phyloP scores from a whole-genome alignment of 2,888 invertebrate species.

The Lacanobia wlatinum region DNA sequence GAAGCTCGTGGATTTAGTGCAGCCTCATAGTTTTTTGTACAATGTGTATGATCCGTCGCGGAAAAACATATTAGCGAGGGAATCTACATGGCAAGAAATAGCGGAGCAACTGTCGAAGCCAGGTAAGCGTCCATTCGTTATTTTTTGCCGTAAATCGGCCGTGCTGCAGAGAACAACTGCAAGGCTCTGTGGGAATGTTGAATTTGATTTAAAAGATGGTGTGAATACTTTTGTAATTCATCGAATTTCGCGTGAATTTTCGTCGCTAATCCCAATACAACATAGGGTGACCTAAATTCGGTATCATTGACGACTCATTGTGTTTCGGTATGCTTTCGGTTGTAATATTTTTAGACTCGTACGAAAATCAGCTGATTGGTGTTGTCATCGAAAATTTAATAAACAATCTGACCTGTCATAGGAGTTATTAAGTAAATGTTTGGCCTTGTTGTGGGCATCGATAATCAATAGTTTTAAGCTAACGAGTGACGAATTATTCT shows the following conservation, averaged over 20 bases:
- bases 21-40: slow-evolving; percentile 84
- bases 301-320: slow-evolving; percentile 15
- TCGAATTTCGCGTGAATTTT: slow-evolving; percentile 1
- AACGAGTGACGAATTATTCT: background rate
- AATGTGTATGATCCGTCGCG: slow-evolving; percentile 83
- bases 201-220: slow-evolving; percentile 8
- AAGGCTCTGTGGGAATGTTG: slow-evolving; percentile 30
- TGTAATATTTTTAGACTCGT: slow-evolving; percentile 43
- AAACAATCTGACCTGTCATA: slow-evolving; percentile 35
- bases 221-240: background rate
- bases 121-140: slow-evolving; percentile 73
- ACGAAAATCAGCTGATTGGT: slow-evolving; percentile 60
- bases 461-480: slow-evolving; percentile 23
- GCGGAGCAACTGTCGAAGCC: slow-evolving; percentile 82
- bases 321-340: too few species aligned
- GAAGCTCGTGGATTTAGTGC: slow-evolving; percentile 82
- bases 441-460: slow-evolving; percentile 8
- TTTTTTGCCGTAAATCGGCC: slow-evolving; percentile 47
- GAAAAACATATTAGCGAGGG: slow-evolving; percentile 84
- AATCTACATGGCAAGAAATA: slow-evolving; percentile 86
- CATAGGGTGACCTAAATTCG: slow-evolving; percentile 44
- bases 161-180: slow-evolving; percentile 77
- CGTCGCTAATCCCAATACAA: background rate
- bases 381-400: slow-evolving; percentile 36
- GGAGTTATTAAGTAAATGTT: slow-evolving; percentile 11